Evolutionary conservation across 2,113 vertebrate species (phyloP), one percentile per base, ranked within the genome.

Genomic region (Mohoua ochrocephala): DNA sequence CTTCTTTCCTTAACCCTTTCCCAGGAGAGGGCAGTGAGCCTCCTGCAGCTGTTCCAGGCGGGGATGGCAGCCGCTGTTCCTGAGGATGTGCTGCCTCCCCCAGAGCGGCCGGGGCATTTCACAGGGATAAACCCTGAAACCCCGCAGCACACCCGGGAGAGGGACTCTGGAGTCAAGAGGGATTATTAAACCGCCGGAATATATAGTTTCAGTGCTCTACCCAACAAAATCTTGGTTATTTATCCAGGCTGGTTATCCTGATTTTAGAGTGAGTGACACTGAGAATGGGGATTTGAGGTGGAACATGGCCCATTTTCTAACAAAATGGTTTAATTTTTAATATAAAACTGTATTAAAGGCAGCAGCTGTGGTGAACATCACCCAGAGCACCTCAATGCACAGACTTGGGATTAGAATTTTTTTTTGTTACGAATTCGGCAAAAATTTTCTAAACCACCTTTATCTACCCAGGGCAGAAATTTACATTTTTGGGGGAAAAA

Each of bases 71-170:
- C n/a, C 16, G 0, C 70, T 5, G 13, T 42, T 65, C 3, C 18
- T 54, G 61, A 74, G 93, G 19, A 11, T 13, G 27, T 84, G 84
- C 91, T 95, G 91, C 91, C 93, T 59, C 88, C 89, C 26, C 6
- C 35, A 4, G 89, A 84, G 68, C n/a, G 4, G 22, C 9, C 1
- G 5, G 11, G 52, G 22, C 50, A 56, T 33, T 60, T 44, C 84
- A 49, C 45, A 6, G 6, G 42, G 47, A 78, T 21, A 12, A 80
- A 30, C 21, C 6, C 9, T 11, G 14, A 15, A 28, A 23, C 9
- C 16, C 18, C 23, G 7, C 37, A 23, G 13, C 31, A 11, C 4
- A 0, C 9, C 56, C 3, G 20, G 10, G 13, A 37, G 3, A 42
- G 12, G 7, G 7, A 16, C 8, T 11, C 56, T 15, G 52, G 28